phyloP scores from a whole-genome alignment of 2,113 vertebrate species.

The rabbit (Oryctolagus cuniculus) region mOryCun1.1 NC_091434.1:137209501-137210000 shows the following conservation, averaged over 20 bases:
- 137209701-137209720: constrained; percentile 39
- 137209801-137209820: constrained; percentile 1
- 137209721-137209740: background rate
- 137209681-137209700: constrained; percentile 11
- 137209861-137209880: background rate
- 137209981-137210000: background rate
- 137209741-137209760: constrained; percentile 46
- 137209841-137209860: background rate
- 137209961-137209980: background rate
- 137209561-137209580: background rate
- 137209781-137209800: background rate
- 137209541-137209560: background rate
- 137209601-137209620: background rate
- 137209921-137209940: background rate
- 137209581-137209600: constrained; percentile 21
- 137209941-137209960: background rate
- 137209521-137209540: too few species aligned
- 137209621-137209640: background rate
- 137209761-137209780: background rate
- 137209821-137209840: background rate
- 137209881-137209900: background rate
- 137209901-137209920: background rate
- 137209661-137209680: constrained; percentile 20
- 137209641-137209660: constrained; percentile 24
- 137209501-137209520: too few species aligned